phyloP scores from a whole-genome alignment of 1,140 invertebrate genomes.

The Geopemphigus sp. region DNA sequence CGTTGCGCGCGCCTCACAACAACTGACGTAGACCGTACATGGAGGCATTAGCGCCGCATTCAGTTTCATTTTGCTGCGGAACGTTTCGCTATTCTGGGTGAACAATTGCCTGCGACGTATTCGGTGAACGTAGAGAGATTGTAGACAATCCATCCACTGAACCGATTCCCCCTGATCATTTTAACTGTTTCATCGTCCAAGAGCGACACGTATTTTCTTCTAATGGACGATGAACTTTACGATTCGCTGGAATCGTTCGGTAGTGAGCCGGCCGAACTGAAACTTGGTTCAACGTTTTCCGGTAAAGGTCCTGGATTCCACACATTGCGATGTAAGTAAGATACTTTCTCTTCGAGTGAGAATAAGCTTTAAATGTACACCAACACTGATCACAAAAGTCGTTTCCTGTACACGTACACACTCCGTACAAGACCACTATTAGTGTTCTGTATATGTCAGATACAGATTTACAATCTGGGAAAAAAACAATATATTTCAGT shows the following conservation, averaged over 20 bases:
- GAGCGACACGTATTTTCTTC: constrained; percentile 31
- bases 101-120: neutral
- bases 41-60: too few relatives aligned
- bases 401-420: too few relatives aligned
- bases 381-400: too few relatives aligned
- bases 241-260: constrained; percentile 33
- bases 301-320: constrained; percentile 74
- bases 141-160: neutral
- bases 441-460: too few relatives aligned
- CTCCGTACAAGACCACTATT: too few relatives aligned
- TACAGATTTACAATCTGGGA: too few relatives aligned
- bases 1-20: neutral
- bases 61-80: neutral
- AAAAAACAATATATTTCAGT: too few relatives aligned
- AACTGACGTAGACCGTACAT: neutral
- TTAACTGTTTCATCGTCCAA: constrained; percentile 14
- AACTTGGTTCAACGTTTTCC: constrained; percentile 77
- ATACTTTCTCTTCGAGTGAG: neutral
- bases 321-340: constrained; percentile 79
- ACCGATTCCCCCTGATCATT: constrained; percentile 16
- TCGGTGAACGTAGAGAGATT: constrained; percentile 31
- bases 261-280: constrained; percentile 63
- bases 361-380: too few relatives aligned
- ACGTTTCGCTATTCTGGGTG: neutral
- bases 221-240: constrained; percentile 40